phyloP scores from a whole-genome alignment of 1,140 invertebrate genomes.

The Drosophila repletoides region DNA sequence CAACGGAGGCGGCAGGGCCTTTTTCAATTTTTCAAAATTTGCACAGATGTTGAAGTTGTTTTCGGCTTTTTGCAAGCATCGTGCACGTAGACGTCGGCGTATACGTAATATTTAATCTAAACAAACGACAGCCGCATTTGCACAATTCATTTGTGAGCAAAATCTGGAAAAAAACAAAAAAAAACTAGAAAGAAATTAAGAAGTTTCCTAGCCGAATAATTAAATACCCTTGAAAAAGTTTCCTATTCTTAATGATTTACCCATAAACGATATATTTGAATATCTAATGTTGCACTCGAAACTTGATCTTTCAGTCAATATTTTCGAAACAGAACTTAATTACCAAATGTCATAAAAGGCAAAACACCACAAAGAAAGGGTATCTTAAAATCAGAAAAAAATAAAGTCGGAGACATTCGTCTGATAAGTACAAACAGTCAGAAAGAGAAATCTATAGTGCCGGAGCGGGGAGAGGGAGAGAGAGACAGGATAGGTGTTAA shows the following conservation, averaged over 20 bases:
- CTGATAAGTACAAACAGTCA: constrained; percentile 29
- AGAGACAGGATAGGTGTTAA: constrained; percentile 61
- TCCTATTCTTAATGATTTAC: too few species aligned
- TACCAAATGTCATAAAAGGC: too few species aligned
- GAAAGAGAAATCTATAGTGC: constrained; percentile 39
- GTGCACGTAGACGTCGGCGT: constrained; percentile 50
- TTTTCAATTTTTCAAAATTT: constrained; percentile 18
- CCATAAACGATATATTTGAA: too few species aligned
- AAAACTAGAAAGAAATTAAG: too few species aligned
- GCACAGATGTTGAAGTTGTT: constrained; percentile 17
- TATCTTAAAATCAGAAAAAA: too few species aligned
- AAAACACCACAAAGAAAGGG: too few species aligned
- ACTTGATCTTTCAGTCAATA: too few species aligned
- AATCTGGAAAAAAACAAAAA: constrained; percentile 11
- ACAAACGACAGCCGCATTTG: constrained; percentile 60
- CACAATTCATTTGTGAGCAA: constrained; percentile 60
- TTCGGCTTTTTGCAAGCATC: constrained; percentile 1
- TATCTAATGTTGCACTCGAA: too few species aligned
- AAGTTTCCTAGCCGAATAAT: too few species aligned
- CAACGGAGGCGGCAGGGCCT: background rate
- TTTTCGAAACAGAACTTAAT: too few species aligned
- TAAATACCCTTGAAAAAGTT: too few species aligned
- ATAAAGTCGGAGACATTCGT: constrained; percentile 35
- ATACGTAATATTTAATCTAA: constrained; percentile 58
- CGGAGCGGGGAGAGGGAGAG: constrained; percentile 3